Percentiles rank a stretch among this genome's conserved stretches.
Conservation (phyloP, 2,888 invertebrate genomes). For the Eupithecia vulgata region DNA sequence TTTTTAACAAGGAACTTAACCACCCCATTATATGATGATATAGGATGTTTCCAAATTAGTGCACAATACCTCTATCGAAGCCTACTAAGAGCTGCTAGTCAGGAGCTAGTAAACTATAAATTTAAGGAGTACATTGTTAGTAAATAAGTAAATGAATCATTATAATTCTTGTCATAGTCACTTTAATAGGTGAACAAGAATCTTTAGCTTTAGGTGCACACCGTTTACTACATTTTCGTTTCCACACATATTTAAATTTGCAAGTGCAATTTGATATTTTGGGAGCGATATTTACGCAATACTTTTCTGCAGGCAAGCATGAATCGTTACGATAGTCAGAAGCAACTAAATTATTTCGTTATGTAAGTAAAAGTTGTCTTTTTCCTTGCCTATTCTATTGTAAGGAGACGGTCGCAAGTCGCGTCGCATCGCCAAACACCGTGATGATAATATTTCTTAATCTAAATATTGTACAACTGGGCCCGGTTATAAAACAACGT, state of each 20-base stretch:
- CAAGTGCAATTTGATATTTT: neutral
- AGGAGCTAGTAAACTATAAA: no score
- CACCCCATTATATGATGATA: no score
- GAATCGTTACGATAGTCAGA: slow-evolving; percentile 4
- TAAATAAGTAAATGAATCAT: neutral
- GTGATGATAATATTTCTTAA: slow-evolving; percentile 20
- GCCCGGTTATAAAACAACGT: neutral
- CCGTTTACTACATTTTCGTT: neutral
- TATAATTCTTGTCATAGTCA: neutral
- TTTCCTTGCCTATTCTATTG: slow-evolving; percentile 20
- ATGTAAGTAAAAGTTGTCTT: slow-evolving; percentile 20
- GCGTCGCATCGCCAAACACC: slow-evolving; percentile 25
- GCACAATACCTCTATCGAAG: no score
- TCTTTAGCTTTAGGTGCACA: neutral
- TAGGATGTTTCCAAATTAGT: no score
- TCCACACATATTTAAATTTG: neutral
- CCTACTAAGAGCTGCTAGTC: no score
- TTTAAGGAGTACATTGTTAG: no score
- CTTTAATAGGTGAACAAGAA: neutral
- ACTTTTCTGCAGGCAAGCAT: slow-evolving; percentile 3
- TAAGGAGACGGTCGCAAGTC: slow-evolving; percentile 14
- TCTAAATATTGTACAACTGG: neutral
- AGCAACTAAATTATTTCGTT: slow-evolving; percentile 12
- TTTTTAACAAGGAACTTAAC: no score
- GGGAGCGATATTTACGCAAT: neutral